A percentile compares a stretch with the other conserved stretches of the same genome.
Evolutionary conservation across 2,888 invertebrate genomes (phyloP).

Genomic region (Augochlorella aurata): DNA sequence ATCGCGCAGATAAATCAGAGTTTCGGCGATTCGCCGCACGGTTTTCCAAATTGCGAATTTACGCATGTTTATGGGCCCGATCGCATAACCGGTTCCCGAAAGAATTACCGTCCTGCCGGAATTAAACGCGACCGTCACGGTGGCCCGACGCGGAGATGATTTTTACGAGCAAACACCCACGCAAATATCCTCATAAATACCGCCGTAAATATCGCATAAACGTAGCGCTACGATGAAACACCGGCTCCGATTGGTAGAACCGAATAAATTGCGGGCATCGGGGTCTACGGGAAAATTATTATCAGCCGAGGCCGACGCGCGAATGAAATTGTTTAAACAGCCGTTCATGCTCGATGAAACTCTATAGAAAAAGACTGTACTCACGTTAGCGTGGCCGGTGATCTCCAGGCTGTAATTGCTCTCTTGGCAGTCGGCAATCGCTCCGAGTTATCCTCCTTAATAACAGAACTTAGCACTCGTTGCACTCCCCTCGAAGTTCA

Average conservation of each 20-base stretch:
- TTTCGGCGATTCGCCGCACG: conserved; percentile 63
- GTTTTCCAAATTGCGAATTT: conserved; percentile 70
- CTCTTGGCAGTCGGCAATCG: neutral
- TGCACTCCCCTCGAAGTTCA: neutral
- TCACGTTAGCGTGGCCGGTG: neutral
- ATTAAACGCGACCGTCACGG: conserved; percentile 60
- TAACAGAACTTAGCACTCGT: neutral
- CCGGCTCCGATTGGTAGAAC: neutral
- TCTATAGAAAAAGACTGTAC: neutral
- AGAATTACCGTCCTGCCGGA: conserved; percentile 59
- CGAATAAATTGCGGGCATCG: conserved; percentile 3
- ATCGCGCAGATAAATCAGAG: conserved; percentile 67
- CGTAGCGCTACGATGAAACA: conserved; percentile 34
- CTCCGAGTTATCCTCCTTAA: neutral
- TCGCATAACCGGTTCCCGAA: conserved; percentile 52
- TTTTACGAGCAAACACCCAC: conserved; percentile 58
- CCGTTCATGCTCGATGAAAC: neutral
- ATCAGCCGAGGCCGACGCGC: neutral
- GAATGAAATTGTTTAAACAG: neutral
- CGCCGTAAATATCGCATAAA: conserved; percentile 29
- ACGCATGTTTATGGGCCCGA: conserved; percentile 57
- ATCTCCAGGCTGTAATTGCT: neutral
- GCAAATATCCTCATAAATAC: conserved; percentile 52
- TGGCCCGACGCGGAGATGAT: conserved; percentile 46
- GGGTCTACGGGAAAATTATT: neutral